Evolutionary conservation across 2,888 invertebrate species (phyloP).

Genomic region (Lasioglossum marginatum): DNA sequence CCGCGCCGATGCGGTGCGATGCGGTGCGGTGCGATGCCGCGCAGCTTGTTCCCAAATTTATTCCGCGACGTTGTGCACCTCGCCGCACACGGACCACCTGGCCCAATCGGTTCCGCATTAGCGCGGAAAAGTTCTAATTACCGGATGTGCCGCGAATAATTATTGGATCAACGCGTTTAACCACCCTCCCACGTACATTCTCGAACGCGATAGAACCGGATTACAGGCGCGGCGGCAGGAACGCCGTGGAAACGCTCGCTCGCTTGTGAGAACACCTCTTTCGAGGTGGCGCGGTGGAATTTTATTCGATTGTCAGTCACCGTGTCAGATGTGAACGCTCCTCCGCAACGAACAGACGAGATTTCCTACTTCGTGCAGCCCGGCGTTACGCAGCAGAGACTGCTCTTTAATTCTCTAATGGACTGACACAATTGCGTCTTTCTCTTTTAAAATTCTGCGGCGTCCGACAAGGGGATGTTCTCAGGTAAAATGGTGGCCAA

Average conservation of each 20-base stretch:
- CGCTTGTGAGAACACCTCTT: background rate
- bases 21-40: conserved; percentile 6
- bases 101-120: conserved; percentile 82
- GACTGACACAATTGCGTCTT: conserved; percentile 6
- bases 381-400: no score
- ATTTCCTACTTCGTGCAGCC: background rate
- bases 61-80: conserved; percentile 54
- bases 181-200: conserved; percentile 38
- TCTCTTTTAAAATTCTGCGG: conserved; percentile 18
- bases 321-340: background rate
- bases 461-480: conserved; percentile 14
- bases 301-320: background rate
- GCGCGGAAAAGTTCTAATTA: conserved; percentile 82
- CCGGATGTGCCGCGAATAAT: conserved; percentile 78
- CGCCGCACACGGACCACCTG: conserved; percentile 55
- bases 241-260: background rate
- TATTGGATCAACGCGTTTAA: conserved; percentile 70
- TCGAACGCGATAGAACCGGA: background rate
- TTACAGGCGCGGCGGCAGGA: background rate
- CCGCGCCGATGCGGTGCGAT: background rate
- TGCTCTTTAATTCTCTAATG: conserved; percentile 10
- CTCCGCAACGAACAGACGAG: background rate
- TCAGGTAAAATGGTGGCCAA: conserved; percentile 11
- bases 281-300: background rate
- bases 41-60: conserved; percentile 78